Evolutionary conservation across 2,888 invertebrate species (phyloP), one percentile per base, ranked within the genome.

Genomic region (Sabatieria punctata): DNA sequence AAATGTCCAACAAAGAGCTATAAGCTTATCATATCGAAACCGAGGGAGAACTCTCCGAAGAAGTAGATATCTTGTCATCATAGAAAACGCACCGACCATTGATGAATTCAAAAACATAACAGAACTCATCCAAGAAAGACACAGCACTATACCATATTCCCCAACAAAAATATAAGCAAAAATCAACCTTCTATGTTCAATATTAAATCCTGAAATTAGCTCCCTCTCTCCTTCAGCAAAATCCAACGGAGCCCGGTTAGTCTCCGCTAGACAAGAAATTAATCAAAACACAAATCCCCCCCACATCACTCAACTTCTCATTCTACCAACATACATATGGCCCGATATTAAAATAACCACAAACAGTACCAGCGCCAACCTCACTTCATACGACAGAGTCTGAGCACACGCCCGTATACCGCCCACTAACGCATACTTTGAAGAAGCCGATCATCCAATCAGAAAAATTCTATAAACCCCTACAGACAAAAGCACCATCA

Each of bases 161-260:
- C 62, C 63, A 49, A 67, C 56, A 60, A 66, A 67, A 43, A 67
- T 53, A 35, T 65, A 51, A 35, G 63, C 64, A 59, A 65, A 65
- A 2, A 51, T 47, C 4, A 50, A 46, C 23, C 54, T 54, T 4
- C 77, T 75, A 73, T 78, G 80, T 53, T 82, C 80, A 54, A 78
- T 70, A 75, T 81, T 81, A 78, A 80, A 81, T 0, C 80, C 80
- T 1, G 78, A 80, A 55, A 81, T 79, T 68, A 81, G 73, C 55
- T 82, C 80, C 50, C 78, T 79, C 57, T 81, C 80, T 0, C 79
- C 79, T 46, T 81, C 80, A 44, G 78, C 76, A 75, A 81, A 80
- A 77, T 81, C 66, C 53, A 66, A 66, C 15, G 66, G 62, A 41
- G 65, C 60, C 30, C 67, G 68, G 54, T 67, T 65, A 25, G 64